phyloP scores from a whole-genome alignment of 1,140 invertebrate genomes.

The Drosophila mayri region DNA sequence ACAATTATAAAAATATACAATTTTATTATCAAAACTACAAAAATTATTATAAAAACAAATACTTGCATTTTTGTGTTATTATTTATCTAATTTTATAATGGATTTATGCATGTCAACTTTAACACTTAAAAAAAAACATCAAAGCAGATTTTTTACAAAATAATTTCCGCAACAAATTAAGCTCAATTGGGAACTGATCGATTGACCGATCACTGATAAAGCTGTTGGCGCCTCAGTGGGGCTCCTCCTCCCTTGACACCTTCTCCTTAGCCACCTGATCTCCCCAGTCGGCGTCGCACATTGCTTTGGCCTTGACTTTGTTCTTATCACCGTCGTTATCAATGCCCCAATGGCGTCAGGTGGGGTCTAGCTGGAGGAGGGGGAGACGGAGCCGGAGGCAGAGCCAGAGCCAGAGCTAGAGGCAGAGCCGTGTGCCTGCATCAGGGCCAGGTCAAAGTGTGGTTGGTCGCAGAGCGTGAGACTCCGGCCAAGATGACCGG shows the following conservation, averaged over 20 bases:
- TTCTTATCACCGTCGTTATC: slow-evolving; percentile 31
- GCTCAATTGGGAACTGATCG: slow-evolving; percentile 30
- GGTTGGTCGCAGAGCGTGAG: slow-evolving; percentile 72
- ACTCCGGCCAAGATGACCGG: slow-evolving; percentile 48
- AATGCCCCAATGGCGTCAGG: slow-evolving; percentile 18
- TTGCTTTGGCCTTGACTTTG: slow-evolving; percentile 35
- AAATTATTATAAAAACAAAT: background rate
- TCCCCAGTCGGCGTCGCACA: slow-evolving; percentile 10
- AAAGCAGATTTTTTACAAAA: background rate
- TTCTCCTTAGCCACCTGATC: slow-evolving; percentile 20
- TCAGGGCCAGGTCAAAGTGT: slow-evolving; percentile 75
- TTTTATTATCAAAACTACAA: slow-evolving; percentile 1
- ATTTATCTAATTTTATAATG: background rate
- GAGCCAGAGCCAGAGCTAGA: background rate
- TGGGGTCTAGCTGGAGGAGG: slow-evolving; percentile 13
- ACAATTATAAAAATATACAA: background rate
- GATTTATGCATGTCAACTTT: slow-evolving; percentile 8
- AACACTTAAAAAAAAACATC: slow-evolving; percentile 1
- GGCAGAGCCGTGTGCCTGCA: slow-evolving; percentile 36
- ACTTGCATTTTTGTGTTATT: background rate
- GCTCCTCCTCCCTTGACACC: background rate
- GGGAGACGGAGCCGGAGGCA: background rate
- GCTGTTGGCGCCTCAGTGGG: slow-evolving; percentile 20
- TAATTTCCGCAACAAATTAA: slow-evolving; percentile 8
- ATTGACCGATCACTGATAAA: slow-evolving; percentile 32